Base-by-base conservation (phyloP, 1,140 invertebrate genomes). In the Bombus sylvicola region DNA sequence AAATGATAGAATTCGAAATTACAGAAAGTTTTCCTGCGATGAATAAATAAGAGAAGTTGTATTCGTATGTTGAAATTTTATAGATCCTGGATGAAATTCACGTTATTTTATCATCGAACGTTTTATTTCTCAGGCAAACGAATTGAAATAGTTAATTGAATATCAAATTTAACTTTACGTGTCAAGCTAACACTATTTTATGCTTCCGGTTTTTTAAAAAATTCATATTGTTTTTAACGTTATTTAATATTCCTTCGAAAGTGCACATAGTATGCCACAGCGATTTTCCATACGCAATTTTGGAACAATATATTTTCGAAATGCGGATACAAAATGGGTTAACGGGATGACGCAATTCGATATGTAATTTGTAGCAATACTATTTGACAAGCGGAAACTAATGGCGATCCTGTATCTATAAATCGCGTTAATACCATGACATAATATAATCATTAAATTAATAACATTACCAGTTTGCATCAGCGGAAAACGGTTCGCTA, bases 301-400 rank as follows among this genome's bases (percentile, higher is more conserved):
- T 39, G 12, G 12, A 12, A 78, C 25, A 64, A 64, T n/a, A 13
- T 18, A n/a, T 78, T 41, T 78, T 41, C 28, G 59, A 64, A 62
- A 64, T 28, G 39, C 8, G n/a, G 57, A 28, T 41, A 12, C 12
- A 78, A 78, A 78, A 22, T 66, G 28, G 76, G 59, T 78, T 78
- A 78, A 64, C 39, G n/a, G 64, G n/a, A 41, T 64, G 75, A 25
- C 37, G 59, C n/a, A 22, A 41, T 41, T 78, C 76, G 53, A 78
- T 64, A 12, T 43, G 25, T 25, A 78, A 31, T 78, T 31, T 64
- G 39, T 43, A 66, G 15, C 39, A 64, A 64, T 43, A 43, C 59
- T 41, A 28, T 78, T 64, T 78, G 76, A 78, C 37, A 64, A 78
- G 25, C 76, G 59, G 37, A 66, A 78, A 64, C 76, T 66, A 39